Conservation (phyloP, 2,113 vertebrate species). For the Ariopsis seemanni region DNA sequence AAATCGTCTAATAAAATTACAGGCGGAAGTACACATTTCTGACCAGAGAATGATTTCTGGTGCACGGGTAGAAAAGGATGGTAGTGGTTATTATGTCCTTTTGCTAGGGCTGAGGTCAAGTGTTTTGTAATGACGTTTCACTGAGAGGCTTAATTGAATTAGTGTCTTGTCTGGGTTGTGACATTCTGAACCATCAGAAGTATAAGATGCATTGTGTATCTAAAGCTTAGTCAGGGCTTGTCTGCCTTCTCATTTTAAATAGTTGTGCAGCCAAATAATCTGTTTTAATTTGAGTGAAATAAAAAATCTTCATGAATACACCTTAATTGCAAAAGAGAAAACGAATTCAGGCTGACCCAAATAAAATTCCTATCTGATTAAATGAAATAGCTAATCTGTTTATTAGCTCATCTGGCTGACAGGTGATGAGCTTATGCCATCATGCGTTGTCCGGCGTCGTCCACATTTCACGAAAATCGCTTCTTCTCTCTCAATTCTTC, state of each 20-base stretch:
- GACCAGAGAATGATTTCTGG: slow-evolving; percentile 8
- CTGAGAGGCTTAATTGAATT: slow-evolving; percentile 42
- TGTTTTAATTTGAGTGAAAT: background rate
- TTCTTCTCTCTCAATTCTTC: no score
- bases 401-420: no score
- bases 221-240: background rate
- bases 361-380: background rate
- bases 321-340: background rate
- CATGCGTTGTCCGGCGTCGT: no score
- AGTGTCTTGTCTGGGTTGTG: slow-evolving; percentile 28
- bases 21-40: background rate
- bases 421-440: no score
- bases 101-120: slow-evolving; percentile 13
- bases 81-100: slow-evolving; percentile 17
- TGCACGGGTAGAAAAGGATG: background rate
- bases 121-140: slow-evolving; percentile 48
- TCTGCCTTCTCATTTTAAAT: slow-evolving; percentile 1
- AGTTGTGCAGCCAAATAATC: background rate
- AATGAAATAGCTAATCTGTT: background rate
- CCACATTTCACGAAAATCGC: no score
- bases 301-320: background rate
- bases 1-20: slow-evolving; percentile 1
- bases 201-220: background rate
- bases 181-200: background rate
- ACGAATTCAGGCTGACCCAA: background rate